phyloP scores from a whole-genome alignment of 2,797 vertebrate species.

The Halcyon badia region DNA sequence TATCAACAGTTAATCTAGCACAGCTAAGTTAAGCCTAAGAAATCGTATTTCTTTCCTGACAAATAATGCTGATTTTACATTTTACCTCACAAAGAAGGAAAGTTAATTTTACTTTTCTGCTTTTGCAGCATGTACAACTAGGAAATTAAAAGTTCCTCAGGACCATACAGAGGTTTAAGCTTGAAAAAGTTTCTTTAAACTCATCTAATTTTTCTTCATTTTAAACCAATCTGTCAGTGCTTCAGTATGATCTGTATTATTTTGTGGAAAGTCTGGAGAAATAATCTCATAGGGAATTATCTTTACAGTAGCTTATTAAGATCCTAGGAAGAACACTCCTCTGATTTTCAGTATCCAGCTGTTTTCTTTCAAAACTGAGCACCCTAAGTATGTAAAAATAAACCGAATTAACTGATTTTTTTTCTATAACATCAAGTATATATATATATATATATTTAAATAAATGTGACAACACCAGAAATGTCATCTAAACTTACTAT shows the following conservation, averaged over 20 bases:
- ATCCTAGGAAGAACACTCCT: not conserved
- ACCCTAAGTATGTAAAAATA: not conserved
- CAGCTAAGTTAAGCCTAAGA: not conserved
- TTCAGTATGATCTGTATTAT: not conserved
- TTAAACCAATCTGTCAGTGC: not conserved
- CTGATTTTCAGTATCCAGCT: not conserved
- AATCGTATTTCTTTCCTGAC: not conserved
- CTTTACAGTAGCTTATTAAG: not conserved
- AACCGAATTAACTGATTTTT: not conserved
- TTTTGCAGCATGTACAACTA: not conserved
- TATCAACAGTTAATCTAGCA: not conserved
- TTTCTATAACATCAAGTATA: not conserved
- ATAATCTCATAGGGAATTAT: not conserved
- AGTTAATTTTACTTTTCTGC: not conserved
- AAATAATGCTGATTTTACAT: not conserved
- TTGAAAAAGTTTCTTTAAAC: not conserved
- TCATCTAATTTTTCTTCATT: not conserved
- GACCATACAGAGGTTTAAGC: not conserved
- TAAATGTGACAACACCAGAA: not conserved
- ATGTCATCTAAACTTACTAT: not conserved
- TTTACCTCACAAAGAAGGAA: not conserved
- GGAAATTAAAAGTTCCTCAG: not conserved
- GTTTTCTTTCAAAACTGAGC: not conserved
- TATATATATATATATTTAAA: not conserved
- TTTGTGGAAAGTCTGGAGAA: slow-evolving; percentile 15